A percentile compares a stretch with the other conserved stretches of the same genome.
Conservation (phyloP, 1,140 invertebrate species). For the Trinorchestia longiramus region DNA sequence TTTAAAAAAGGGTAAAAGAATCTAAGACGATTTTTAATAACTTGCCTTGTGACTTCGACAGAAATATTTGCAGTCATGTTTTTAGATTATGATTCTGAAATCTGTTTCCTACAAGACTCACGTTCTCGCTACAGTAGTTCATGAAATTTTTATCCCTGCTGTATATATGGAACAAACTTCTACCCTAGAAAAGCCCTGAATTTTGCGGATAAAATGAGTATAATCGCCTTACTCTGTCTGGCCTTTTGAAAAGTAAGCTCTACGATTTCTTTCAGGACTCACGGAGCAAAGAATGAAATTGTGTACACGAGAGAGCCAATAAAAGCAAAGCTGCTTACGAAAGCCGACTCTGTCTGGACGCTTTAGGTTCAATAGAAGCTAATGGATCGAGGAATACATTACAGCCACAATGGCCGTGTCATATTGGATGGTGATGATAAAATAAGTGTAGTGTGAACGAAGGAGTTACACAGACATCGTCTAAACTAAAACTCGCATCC, state of each 20-base stretch:
- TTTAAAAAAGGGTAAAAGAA: background rate
- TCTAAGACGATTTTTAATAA: background rate
- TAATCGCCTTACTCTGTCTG: background rate
- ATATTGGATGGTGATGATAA: background rate
- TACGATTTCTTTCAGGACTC: background rate
- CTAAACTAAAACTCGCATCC: background rate
- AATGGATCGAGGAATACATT: constrained; percentile 27
- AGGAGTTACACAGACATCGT: background rate
- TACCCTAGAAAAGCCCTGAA: background rate
- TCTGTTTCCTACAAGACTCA: background rate
- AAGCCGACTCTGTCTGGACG: background rate
- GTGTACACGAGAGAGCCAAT: background rate
- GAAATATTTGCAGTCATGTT: background rate
- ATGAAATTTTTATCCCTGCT: background rate
- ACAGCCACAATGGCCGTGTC: background rate
- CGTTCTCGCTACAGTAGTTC: background rate
- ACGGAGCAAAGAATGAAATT: background rate
- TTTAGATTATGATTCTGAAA: background rate
- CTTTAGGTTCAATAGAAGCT: background rate
- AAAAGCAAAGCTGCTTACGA: background rate
- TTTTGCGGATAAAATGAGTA: constrained; percentile 3
- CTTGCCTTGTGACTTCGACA: background rate
- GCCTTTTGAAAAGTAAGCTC: background rate
- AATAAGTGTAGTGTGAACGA: background rate
- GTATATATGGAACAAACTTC: background rate